phyloP scores from a whole-genome alignment of 2,888 invertebrate species.

The Napeogenes sylphis region DNA sequence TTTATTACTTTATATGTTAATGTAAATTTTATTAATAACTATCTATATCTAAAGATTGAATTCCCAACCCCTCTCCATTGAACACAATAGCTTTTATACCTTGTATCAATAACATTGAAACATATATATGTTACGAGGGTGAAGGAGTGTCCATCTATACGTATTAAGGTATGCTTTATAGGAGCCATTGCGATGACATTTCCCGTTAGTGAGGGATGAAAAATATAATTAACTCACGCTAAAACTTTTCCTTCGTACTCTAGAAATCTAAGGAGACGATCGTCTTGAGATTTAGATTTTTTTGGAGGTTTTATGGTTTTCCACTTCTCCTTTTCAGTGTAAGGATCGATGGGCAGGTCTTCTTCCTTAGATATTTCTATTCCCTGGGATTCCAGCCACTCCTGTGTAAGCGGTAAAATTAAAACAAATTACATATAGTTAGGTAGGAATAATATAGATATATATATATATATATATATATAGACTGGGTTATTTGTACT shows the following conservation, averaged over 20 bases:
- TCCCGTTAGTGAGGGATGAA: constrained; percentile 1
- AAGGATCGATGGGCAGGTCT: constrained; percentile 83
- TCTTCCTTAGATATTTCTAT: constrained; percentile 84
- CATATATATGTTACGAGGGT: too few species aligned
- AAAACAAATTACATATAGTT: neutral
- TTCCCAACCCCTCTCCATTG: too few species aligned
- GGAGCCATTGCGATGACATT: neutral
- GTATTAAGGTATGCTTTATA: neutral
- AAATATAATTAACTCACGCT: constrained; percentile 61
- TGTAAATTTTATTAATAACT: too few species aligned
- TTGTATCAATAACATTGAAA: constrained; percentile 4
- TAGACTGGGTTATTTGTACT: too few species aligned
- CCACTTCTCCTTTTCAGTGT: constrained; percentile 73
- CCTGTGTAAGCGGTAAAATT: constrained; percentile 63
- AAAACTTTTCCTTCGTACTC: constrained; percentile 89
- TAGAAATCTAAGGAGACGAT: constrained; percentile 80
- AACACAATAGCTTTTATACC: neutral
- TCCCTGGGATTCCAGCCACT: constrained; percentile 90
- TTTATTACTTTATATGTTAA: too few species aligned
- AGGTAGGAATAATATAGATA: neutral
- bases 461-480: too few species aligned
- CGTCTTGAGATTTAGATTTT: constrained; percentile 41
- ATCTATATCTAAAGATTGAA: too few species aligned
- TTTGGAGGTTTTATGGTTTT: constrained; percentile 54
- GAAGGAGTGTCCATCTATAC: too few species aligned